These are phyloP conservation scores for Clusia tigrina DNA, from an alignment of 2,888 invertebrate genomes.

Conservation along the genomic window DNA sequence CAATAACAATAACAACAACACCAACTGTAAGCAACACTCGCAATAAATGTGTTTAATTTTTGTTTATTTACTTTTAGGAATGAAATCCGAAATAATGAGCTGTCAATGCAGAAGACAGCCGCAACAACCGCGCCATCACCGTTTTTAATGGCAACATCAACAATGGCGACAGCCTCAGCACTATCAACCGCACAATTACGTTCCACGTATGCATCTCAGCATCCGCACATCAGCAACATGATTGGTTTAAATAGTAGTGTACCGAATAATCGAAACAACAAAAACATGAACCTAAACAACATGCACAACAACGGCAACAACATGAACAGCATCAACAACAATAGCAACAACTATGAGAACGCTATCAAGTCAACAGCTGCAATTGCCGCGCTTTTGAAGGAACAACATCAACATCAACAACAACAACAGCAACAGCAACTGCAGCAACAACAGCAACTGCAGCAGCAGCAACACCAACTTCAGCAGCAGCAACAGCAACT, in stretches of 20 bases:
- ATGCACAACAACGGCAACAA: constrained; percentile 17
- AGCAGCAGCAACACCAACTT: constrained; percentile 11
- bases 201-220: constrained; percentile 17
- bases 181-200: not conserved
- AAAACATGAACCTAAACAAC: too few relatives aligned
- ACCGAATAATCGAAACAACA: constrained; percentile 22
- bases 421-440: constrained; percentile 30
- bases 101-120: constrained; percentile 27
- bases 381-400: constrained; percentile 41
- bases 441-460: constrained; percentile 9
- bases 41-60: constrained; percentile 6
- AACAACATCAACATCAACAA: constrained; percentile 39
- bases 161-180: constrained; percentile 3
- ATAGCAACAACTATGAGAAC: constrained; percentile 10
- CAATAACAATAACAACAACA: not conserved
- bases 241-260: too few relatives aligned
- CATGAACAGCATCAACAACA: not conserved
- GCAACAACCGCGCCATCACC: constrained; percentile 25
- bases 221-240: constrained; percentile 39
- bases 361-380: not conserved
- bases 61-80: constrained; percentile 15
- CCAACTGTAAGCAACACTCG: not conserved
- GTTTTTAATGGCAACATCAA: constrained; percentile 19
- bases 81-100: constrained; percentile 20
- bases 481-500: constrained; percentile 12